These are phyloP conservation scores for Acanthosepion lycidas DNA, from an alignment of 2,888 invertebrate species.

Conservation along the genomic window DNA sequence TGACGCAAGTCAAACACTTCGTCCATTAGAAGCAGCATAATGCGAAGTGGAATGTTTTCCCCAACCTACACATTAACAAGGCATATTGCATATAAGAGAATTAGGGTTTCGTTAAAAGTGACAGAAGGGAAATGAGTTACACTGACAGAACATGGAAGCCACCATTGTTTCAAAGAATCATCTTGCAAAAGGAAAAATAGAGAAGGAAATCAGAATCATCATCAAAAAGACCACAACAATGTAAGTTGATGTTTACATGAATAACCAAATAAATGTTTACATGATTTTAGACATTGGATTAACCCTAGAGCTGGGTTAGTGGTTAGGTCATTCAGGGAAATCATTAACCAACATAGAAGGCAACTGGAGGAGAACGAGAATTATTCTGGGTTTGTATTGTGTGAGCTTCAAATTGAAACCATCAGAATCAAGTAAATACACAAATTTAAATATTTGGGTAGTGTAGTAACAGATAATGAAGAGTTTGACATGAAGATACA, in stretches of 20 bases:
- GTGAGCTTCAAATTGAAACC: too few relatives aligned
- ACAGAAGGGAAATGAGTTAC: background rate
- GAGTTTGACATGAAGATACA: too few relatives aligned
- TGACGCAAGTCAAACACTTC: conserved; percentile 89
- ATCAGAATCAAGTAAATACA: too few relatives aligned
- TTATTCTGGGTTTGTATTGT: too few relatives aligned
- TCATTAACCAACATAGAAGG: too few relatives aligned
- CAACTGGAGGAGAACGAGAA: too few relatives aligned
- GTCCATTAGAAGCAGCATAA: conserved; percentile 86
- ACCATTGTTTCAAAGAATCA: background rate
- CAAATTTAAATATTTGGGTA: too few relatives aligned
- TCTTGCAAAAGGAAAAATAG: background rate
- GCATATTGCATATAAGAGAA: background rate
- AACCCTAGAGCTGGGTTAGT: too few relatives aligned
- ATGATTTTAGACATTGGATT: background rate
- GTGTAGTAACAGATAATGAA: too few relatives aligned
- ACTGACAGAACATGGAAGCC: background rate
- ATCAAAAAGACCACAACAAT: background rate
- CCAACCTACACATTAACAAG: conserved; percentile 65
- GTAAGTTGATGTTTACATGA: background rate
- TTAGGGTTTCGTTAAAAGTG: background rate
- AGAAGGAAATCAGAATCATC: background rate
- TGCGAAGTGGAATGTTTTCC: conserved; percentile 87
- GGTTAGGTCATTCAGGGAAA: too few relatives aligned
- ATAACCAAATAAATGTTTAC: background rate